A percentile compares a stretch with the other conserved stretches of the same genome.
Conservation (phyloP, 2,797 vertebrate species). For the Brachyrhaphis roseni region DNA sequence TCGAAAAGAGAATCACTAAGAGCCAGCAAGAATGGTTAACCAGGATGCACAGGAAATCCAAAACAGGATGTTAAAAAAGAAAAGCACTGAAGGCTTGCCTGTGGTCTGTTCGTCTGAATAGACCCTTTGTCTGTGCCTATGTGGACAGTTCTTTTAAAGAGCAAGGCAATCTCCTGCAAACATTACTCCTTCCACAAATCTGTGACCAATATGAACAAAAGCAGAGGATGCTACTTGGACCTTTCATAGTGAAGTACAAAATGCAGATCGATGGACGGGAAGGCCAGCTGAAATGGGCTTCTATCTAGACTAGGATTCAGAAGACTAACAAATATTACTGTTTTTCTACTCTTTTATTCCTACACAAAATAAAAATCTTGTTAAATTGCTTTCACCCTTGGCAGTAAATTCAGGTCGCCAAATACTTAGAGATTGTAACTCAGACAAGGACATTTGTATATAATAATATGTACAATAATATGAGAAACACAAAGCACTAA, state of each 20-base stretch:
- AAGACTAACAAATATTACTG: neutral
- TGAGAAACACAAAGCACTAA: neutral
- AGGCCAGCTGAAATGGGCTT: conserved; percentile 7
- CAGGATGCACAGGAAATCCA: conserved; percentile 2
- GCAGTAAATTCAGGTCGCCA: conserved; percentile 33
- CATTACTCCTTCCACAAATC: conserved; percentile 48
- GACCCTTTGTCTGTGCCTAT: conserved; percentile 31
- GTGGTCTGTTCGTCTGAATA: conserved; percentile 26
- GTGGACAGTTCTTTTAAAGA: conserved; percentile 35
- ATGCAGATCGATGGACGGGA: conserved; percentile 9
- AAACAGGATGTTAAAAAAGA: conserved; percentile 21
- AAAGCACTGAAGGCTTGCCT: conserved; percentile 20
- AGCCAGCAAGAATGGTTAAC: conserved; percentile 26
- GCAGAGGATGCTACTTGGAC: conserved; percentile 6
- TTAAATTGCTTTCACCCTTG: conserved; percentile 46
- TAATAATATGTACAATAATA: neutral
- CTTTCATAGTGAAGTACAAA: conserved; percentile 38
- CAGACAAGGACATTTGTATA: conserved; percentile 55
- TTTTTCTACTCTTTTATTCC: conserved; percentile 10
- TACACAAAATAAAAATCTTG: conserved; percentile 31
- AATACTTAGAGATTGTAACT: conserved; percentile 45
- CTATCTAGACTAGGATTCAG: conserved; percentile 7
- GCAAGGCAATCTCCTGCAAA: conserved; percentile 35
- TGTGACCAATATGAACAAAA: neutral
- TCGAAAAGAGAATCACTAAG: conserved; percentile 28